Evolutionary conservation across 2,797 vertebrate genomes (phyloP), one percentile per base, ranked within the genome.

Genomic region (Chrysolophus pictus): DNA sequence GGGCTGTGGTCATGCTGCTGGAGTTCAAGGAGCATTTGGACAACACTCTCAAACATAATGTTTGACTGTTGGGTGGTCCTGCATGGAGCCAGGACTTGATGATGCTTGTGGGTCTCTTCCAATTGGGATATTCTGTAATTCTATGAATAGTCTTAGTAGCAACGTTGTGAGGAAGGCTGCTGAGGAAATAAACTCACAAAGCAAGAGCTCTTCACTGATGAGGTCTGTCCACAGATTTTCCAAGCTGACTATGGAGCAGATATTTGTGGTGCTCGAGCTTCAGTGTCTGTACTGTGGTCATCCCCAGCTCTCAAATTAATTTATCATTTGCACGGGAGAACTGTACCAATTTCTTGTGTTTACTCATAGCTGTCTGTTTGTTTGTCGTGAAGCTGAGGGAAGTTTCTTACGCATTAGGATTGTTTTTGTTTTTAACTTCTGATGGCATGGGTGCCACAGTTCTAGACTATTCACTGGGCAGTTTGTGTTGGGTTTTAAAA

Each of bases 351-450:
- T 80, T 93, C 3, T 69, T 85, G 23, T 5, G 3, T 80, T 93
- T 88, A 55, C 81, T 74, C 58, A 62, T 51, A 86, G 49, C 55
- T 49, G 35, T 70, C 73, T 87, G 21, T 18, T n/a, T 69, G 31
- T 74, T 83, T 87, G 33, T 58, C 0, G 0, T 67, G 42, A 26
- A 44, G 39, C 4, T 15, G 14, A 10, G 19, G 42, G 42, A 88
- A 72, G 14, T 90, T 76, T 51, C 39, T 78, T 89, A 90, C 59
- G 51, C 22, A 69, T 31, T 5, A 59, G 24, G 13, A 71, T 87
- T 89, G 55, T 76, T 87, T 93, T 92, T 47, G 6, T 0, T 44
- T 94, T 76, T 56, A 67, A 15, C 49, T 88, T 79, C 70, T 83
- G 63, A 37, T 58, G 14, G 22, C 56, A 39, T 9, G 13, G 60